Evolutionary conservation across 2,888 invertebrate species (phyloP).

Genomic region (Chrysodeixis includens): DNA sequence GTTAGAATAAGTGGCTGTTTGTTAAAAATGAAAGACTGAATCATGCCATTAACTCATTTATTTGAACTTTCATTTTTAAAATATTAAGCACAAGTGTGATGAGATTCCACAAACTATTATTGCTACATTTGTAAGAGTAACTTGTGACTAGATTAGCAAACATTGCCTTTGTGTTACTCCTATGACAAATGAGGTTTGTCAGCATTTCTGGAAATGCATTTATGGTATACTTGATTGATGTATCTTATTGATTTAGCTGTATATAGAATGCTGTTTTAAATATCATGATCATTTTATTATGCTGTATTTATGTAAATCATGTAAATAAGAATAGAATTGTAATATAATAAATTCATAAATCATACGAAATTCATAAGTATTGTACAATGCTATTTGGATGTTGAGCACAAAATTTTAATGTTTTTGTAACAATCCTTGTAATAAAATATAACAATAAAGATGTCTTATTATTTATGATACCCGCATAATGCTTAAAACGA

Average conservation of each 20-base stretch:
- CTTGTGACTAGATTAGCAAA: constrained; percentile 81
- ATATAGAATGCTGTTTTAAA: constrained; percentile 66
- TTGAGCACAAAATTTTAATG: constrained; percentile 77
- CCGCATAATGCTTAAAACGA: constrained; percentile 55
- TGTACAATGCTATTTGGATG: constrained; percentile 60
- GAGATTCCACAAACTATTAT: constrained; percentile 68
- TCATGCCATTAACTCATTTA: constrained; percentile 82
- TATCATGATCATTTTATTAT: constrained; percentile 53
- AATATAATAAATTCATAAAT: constrained; percentile 55
- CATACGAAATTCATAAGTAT: constrained; percentile 39
- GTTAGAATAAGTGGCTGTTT: constrained; percentile 46
- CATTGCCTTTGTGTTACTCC: constrained; percentile 71
- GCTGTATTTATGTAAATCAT: constrained; percentile 71
- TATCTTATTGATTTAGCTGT: constrained; percentile 66
- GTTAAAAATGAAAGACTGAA: constrained; percentile 84
- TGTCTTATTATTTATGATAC: constrained; percentile 61
- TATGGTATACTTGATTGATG: constrained; percentile 53
- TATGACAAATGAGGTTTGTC: constrained; percentile 46
- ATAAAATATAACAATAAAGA: constrained; percentile 70
- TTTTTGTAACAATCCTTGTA: constrained; percentile 75
- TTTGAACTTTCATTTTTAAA: constrained; percentile 75
- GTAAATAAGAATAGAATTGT: constrained; percentile 69
- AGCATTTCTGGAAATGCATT: constrained; percentile 66
- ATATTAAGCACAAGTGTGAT: constrained; percentile 75
- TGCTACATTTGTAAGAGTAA: constrained; percentile 69